Evolutionary conservation across 2,888 invertebrate species (phyloP).

Genomic region (Pristionchus mayeri): DNA sequence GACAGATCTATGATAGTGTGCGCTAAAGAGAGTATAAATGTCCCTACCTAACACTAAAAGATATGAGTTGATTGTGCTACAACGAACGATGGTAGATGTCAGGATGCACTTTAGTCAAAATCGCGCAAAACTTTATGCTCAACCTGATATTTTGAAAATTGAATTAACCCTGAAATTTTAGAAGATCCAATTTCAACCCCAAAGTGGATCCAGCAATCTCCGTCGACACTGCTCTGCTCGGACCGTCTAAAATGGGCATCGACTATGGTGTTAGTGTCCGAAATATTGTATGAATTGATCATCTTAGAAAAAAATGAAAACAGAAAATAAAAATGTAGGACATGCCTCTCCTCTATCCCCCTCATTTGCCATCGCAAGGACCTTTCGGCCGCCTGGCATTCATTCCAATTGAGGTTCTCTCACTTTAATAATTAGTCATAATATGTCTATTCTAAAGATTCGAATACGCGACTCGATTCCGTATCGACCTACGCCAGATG

Average conservation of each 20-base stretch:
- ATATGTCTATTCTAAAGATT: neutral
- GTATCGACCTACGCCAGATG: neutral
- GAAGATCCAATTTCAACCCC: neutral
- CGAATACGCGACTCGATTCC: conserved; percentile 11
- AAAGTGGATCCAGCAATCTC: neutral
- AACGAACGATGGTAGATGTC: no score
- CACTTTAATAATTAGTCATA: neutral
- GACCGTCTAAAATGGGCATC: conserved; percentile 20
- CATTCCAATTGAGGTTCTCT: neutral
- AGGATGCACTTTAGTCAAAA: no score
- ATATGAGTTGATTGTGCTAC: no score
- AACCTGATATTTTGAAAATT: no score
- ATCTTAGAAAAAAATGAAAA: no score
- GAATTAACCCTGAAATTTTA: no score
- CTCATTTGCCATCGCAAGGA: no score
- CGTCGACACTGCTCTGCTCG: neutral
- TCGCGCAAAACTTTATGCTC: no score
- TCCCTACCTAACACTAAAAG: no score
- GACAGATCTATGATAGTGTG: no score
- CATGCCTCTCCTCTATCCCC: neutral
- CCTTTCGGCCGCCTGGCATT: neutral
- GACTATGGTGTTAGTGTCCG: neutral
- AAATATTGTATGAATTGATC: neutral
- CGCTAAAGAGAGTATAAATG: no score
- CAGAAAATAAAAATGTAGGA: no score